Base-by-base conservation (phyloP, 1,140 invertebrate species). In the Branchinecta lindahli region DNA sequence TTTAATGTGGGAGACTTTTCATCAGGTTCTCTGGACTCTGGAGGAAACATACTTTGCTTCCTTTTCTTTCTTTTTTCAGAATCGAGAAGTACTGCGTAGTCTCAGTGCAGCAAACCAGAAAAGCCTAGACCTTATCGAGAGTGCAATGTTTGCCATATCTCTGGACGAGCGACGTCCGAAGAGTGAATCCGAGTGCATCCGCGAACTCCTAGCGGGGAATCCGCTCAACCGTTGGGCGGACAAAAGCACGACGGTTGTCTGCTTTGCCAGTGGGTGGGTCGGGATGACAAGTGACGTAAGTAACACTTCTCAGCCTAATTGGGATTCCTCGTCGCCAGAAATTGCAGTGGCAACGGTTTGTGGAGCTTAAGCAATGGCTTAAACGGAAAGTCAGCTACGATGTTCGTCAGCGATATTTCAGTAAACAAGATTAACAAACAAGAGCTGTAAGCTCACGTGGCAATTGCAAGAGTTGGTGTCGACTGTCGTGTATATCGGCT, bases 81-180 rank as follows among this genome's bases (percentile, higher is more conserved):
- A 61, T 46, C 66, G 74, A 20, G 76, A 79, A 69, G 82, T 77
- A 75, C 52, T 74, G 46, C 70, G 70, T 65, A 86, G 85, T 75
- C 74, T 74, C 45, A 80, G 74, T 69, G 85, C 84, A 15, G 75
- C 82, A 61, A 86, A 86, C 75, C 81, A 80, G 74, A 75, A 77
- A 21, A 84, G 82, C 20, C 75, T 86, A 5, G 78, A 82, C 74
- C 79, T 80, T 44, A 84, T 86, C 73, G 84, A 86, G 76, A 82
- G 81, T 77, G 80, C 83, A 70, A 82, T 83, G n/a, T 85, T 85
- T 76, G 80, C 83, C 68, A 74, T 85, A 15, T 75, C 80, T 46
- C 75, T 86, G 67, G 85, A 86, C 74, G 82, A 84, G 20, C 12
- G 18, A 15, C 52, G 52, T 15, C 52, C 52, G 78, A 81, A 72